Base-by-base conservation (phyloP, 2,888 invertebrate genomes). In the Plebejus melissa region DNA sequence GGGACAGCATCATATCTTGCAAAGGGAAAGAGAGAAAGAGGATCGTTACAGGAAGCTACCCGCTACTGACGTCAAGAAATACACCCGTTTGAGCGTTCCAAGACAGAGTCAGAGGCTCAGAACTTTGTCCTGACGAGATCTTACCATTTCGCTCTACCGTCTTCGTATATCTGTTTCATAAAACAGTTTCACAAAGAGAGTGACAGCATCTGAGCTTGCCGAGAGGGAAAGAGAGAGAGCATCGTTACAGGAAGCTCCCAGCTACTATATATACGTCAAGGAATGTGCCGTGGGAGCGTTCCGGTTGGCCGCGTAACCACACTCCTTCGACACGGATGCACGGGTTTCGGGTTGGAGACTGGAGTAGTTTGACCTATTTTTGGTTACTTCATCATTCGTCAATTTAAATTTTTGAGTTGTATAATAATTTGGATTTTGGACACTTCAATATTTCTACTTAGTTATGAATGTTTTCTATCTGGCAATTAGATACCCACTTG, bases 211-310 rank as follows among this genome's bases (percentile, higher is more conserved):
- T 4, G 11, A 50, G 9, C 11, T 41, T 41, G 7, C 46, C 32
- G 32, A 46, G 54, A 50, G 50, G 13, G 13, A 50, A 50, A 50
- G 50, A 16, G 50, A 16, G 11, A 16, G 54, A 54, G 1, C 16
- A 16, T 54, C 54, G 32, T 2, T 32, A 32, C 32, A 32, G 32
- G 32, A 32, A 32, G 32, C 32, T 32, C 32, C 32, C 32, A 32
- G 32, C 32, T 32, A 9, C 60, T 28, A 28, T 22, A 22, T 22
- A 22, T 22, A 60, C 60, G 60, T 60, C 28, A 60, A 60, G 60
- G 60, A 60, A 60, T 60, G 60, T 11, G 60, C 28, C 60, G 60
- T 60, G 60, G 60, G 60, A 60, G 28, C 60, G 60, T 60, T 28
- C 9, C 60, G 28, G 60, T 9, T 60, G 28, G 60, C 4, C 11